Base-by-base conservation (phyloP, 2,888 invertebrate species). In the Adela reaumurella region DNA sequence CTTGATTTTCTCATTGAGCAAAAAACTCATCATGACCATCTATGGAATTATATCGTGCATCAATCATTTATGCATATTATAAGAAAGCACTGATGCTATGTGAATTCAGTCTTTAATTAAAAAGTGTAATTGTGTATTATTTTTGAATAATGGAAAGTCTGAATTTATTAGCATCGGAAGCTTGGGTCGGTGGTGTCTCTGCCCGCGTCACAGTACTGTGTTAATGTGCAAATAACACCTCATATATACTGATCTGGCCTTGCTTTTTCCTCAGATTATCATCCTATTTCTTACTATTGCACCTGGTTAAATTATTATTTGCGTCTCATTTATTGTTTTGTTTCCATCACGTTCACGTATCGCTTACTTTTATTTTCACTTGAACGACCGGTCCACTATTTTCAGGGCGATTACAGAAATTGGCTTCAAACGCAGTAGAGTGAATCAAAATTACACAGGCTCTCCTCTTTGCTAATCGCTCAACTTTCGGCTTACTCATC, bases 391-490 rank as follows among this genome's bases (percentile, higher is more conserved):
- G 78, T 78, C 77, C 76, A 78, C 77, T 72, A 14, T 35, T 35
- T 74, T 50, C 76, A 77, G 78, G 77, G 78, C 76, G 74, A 74
- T 74, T 72, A 70, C 62, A 35, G 35, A 35, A 71, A 77, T 76
- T 76, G 76, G 77, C 74, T 74, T 74, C 67, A 58, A 63, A 64
- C 74, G 70, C 70, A 60, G 65, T 72, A 69, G 76, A 43, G 43
- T 74, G 76, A 74, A 71, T 67, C 58, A 63, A 67, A 68, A 83
- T 83, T 82, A 87, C 84, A 85, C 89, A 89, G 89, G 76, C 87
- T 89, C 89, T 90, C 89, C 90, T 90, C 90, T 90, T 90, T 90
- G 89, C 89, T 87, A 85, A 62, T 82, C 74, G 80, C 84, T 84
- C 86, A 86, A 86, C 87, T 87, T 84, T 86, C 84, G 87, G 78